Evolutionary conservation across 2,888 invertebrate species (phyloP).

Genomic region (Cerastis rubricosa): DNA sequence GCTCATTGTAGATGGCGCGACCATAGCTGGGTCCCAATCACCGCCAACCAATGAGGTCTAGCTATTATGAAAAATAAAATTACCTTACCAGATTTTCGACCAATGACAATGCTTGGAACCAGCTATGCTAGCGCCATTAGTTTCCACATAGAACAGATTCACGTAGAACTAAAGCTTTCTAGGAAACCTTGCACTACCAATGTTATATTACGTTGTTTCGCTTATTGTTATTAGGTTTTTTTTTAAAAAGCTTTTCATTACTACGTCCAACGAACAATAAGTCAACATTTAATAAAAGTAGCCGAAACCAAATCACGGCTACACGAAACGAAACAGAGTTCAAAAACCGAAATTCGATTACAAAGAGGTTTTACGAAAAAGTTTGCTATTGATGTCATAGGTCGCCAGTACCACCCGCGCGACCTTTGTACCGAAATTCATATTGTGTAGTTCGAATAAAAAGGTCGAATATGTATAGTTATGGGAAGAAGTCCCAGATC

Average conservation of each 20-base stretch:
- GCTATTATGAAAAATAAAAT: not conserved
- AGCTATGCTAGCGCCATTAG: no score
- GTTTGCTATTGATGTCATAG: constrained; percentile 31
- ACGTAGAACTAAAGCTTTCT: not conserved
- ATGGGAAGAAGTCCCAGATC: constrained; percentile 46
- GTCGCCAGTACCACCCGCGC: not conserved
- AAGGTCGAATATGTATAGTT: constrained; percentile 43
- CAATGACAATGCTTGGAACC: not conserved
- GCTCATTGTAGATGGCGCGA: not conserved
- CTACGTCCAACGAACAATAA: not conserved
- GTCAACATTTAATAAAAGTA: not conserved
- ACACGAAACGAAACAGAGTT: constrained; percentile 7
- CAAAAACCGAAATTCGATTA: constrained; percentile 30
- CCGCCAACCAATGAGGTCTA: not conserved
- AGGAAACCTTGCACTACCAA: not conserved
- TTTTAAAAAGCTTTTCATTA: not conserved
- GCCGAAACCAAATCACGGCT: not conserved
- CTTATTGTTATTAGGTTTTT: not conserved
- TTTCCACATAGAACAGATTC: not conserved
- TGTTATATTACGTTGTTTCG: not conserved
- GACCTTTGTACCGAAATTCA: constrained; percentile 42
- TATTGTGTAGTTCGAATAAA: constrained; percentile 53
- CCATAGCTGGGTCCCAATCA: not conserved
- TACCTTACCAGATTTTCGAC: not conserved
- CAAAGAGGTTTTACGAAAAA: constrained; percentile 22